Evolutionary conservation across 2,113 vertebrate species (phyloP).

Genomic region (Festucalex cinctus): DNA sequence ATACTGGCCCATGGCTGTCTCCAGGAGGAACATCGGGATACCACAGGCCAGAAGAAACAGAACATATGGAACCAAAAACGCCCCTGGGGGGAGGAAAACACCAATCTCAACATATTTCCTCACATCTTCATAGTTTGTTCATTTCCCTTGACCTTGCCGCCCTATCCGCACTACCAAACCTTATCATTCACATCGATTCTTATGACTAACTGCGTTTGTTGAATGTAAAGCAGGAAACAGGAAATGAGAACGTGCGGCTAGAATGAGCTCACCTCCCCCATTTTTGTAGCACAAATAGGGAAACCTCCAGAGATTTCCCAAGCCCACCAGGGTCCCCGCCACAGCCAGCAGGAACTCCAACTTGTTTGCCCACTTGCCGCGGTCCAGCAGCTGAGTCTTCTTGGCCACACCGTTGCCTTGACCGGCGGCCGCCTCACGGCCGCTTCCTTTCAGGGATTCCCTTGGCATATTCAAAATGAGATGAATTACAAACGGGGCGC

Average conservation of each 20-base stretch:
- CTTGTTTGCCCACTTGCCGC: constrained; percentile 63
- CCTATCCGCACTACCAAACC: neutral
- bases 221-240: neutral
- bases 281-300: constrained; percentile 69
- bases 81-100: constrained; percentile 43
- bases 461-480: constrained; percentile 33
- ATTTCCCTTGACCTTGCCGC: neutral
- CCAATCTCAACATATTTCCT: neutral
- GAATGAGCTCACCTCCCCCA: constrained; percentile 54
- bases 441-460: constrained; percentile 38
- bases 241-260: neutral
- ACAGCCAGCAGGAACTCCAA: constrained; percentile 63
- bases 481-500: neutral
- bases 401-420: constrained; percentile 37
- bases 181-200: neutral
- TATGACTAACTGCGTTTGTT: neutral
- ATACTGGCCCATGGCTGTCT: constrained; percentile 72
- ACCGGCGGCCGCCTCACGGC: constrained; percentile 13
- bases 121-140: neutral
- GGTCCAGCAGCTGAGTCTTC: constrained; percentile 56
- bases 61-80: constrained; percentile 67
- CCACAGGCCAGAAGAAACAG: constrained; percentile 67
- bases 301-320: constrained; percentile 68
- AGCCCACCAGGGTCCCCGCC: constrained; percentile 59
- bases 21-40: constrained; percentile 70